Conservation (phyloP, 1,140 invertebrate species). For the Neuroterus valhalla region DNA sequence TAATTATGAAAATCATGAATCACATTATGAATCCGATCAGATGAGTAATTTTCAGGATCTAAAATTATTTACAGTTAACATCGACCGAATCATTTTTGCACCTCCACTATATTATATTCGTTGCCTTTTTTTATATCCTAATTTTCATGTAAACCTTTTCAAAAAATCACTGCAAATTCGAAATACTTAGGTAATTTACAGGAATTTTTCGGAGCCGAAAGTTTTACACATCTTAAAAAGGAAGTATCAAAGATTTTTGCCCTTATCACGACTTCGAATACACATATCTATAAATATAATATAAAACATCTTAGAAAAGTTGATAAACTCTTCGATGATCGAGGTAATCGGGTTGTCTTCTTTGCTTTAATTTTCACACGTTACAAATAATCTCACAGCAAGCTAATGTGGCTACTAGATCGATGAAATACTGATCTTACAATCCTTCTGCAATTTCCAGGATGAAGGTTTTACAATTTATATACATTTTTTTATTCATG, state of each 20-base stretch:
- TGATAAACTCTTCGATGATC: constrained; percentile 52
- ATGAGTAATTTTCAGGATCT: constrained; percentile 20
- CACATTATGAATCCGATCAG: constrained; percentile 11
- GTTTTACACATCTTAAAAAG: neutral
- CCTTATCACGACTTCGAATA: constrained; percentile 28
- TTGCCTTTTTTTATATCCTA: constrained; percentile 7
- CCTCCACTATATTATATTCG: neutral
- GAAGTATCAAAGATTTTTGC: constrained; percentile 4
- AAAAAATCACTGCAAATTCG: constrained; percentile 25
- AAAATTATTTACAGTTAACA: neutral
- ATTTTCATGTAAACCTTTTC: constrained; percentile 7
- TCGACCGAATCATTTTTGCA: neutral
- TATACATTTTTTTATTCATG: no score
- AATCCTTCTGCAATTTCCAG: neutral
- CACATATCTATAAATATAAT: constrained; percentile 30
- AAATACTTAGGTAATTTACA: constrained; percentile 29
- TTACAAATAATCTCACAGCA: constrained; percentile 25
- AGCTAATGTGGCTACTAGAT: constrained; percentile 13
- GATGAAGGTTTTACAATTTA: no score
- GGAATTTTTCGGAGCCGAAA: constrained; percentile 22
- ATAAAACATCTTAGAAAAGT: constrained; percentile 23
- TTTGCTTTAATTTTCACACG: constrained; percentile 16
- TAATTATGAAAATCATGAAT: neutral
- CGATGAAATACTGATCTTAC: neutral
- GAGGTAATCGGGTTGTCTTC: constrained; percentile 59